phyloP scores from a whole-genome alignment of 2,888 invertebrate genomes.

The Parnassius mnemosyne region DNA sequence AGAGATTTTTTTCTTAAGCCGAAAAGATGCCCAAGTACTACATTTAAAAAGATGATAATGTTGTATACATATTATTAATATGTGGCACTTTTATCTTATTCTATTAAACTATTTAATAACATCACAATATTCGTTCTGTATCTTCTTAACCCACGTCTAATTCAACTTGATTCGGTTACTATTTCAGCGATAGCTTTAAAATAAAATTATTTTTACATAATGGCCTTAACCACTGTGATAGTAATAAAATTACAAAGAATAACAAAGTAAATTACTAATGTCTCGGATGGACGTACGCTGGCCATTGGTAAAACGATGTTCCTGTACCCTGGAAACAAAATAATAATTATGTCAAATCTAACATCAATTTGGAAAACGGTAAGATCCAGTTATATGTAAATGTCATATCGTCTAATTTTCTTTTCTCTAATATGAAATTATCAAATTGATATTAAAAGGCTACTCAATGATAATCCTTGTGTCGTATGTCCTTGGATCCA shows the following conservation, averaged over 20 bases:
- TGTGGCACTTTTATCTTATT: constrained; percentile 72
- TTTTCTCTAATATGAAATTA: too few species aligned
- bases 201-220: not conserved
- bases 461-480: too few species aligned
- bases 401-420: too few species aligned
- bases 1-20: too few species aligned
- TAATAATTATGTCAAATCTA: not conserved
- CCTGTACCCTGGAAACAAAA: constrained; percentile 49
- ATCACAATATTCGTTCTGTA: constrained; percentile 46
- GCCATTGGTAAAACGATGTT: constrained; percentile 62
- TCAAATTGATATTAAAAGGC: too few species aligned
- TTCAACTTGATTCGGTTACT: constrained; percentile 10
- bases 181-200: not conserved
- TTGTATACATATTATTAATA: constrained; percentile 29
- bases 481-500: too few species aligned
- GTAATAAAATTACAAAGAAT: constrained; percentile 27
- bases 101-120: constrained; percentile 51
- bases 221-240: not conserved
- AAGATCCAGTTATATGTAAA: too few species aligned
- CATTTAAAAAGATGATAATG: constrained; percentile 1
- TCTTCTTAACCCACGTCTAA: constrained; percentile 5
- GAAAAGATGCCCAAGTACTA: too few species aligned
- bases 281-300: constrained; percentile 56
- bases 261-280: constrained; percentile 44
- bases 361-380: too few species aligned